Conservation (phyloP, 2,888 invertebrate species). For the Phortica magna region DNA sequence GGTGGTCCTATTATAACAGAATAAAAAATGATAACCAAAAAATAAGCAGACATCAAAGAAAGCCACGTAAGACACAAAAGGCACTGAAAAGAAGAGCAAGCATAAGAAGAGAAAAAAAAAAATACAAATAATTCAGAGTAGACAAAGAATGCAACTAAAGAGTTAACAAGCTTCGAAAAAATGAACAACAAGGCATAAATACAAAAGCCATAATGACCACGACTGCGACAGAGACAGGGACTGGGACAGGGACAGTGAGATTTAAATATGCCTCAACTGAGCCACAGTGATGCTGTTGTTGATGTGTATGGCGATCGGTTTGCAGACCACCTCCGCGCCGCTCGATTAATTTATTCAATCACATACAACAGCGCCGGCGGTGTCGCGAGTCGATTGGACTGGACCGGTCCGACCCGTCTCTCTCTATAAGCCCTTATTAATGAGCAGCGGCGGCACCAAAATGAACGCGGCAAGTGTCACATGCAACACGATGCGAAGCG, state of each 20-base stretch:
- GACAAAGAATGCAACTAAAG: slow-evolving; percentile 39
- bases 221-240: not conserved
- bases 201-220: slow-evolving; percentile 36
- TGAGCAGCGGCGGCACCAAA: slow-evolving; percentile 49
- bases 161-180: slow-evolving; percentile 61
- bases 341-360: slow-evolving; percentile 72
- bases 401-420: too few species aligned
- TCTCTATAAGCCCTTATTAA: slow-evolving; percentile 65
- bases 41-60: slow-evolving; percentile 69
- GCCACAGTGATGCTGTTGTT: slow-evolving; percentile 38
- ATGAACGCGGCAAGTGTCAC: slow-evolving; percentile 61
- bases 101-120: slow-evolving; percentile 30
- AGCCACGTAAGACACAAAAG: slow-evolving; percentile 48
- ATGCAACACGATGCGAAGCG: slow-evolving; percentile 54
- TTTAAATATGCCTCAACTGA: slow-evolving; percentile 54
- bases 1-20: slow-evolving; percentile 66
- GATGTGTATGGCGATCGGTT: not conserved
- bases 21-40: slow-evolving; percentile 71
- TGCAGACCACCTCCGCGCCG: slow-evolving; percentile 57
- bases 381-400: slow-evolving; percentile 7
- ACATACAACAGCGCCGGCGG: slow-evolving; percentile 44
- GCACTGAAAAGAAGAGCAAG: slow-evolving; percentile 51
- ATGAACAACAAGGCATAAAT: slow-evolving; percentile 42
- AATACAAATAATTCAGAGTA: slow-evolving; percentile 17
- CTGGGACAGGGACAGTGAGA: not conserved